Base-by-base conservation (phyloP, 53 echinoderm and acorn worm species). In the Astropecten irregularis region DNA sequence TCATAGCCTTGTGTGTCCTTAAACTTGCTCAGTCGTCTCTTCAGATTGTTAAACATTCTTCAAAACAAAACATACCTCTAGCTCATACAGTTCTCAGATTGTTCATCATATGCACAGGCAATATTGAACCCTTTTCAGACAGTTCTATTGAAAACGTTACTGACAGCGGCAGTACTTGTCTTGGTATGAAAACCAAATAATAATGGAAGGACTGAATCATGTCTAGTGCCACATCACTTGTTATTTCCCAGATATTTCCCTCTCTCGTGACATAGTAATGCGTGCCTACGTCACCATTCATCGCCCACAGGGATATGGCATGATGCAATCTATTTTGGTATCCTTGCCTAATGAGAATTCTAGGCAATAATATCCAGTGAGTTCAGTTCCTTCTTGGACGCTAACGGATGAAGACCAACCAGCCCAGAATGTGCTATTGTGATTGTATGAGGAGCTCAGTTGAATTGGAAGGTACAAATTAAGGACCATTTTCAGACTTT, bases 371-470 rank as follows among this genome's bases (percentile, higher is more conserved):
- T 42, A 42, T 6, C 42, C 42, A 42, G 42, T 42, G 6, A n/a
- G 71, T 21, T 79, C 31, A 79, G 49, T 79, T 79, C 79, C 60
- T 79, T 40, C 49, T 79, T 79, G 61, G 79, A 60, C 35, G 34
- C 47, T 62, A 32, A 44, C 26, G 47, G 79, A 62, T 61, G 61
- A 61, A 29, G 79, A 79, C 42, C 42, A 6, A 42, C 49, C 60
- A 29, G n/a, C 46, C 33, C 79, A 79, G 79, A 79, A 79, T 79
- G 79, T 62, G 47, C 62, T 79, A 61, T 61, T 40, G 46, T 62
- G 62, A 29, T 79, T 31, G 46, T 33, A 42, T 20, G 39, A 62
- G 61, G 47, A 79, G 56, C 47, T 60, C 79, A 62, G 63, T 79
- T 31, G 79, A 79, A 62, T 61, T 79, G 62, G 79, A 79, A 79